phyloP scores from a whole-genome alignment of 2,888 invertebrate species.

The Drosophila mulleri region DNA sequence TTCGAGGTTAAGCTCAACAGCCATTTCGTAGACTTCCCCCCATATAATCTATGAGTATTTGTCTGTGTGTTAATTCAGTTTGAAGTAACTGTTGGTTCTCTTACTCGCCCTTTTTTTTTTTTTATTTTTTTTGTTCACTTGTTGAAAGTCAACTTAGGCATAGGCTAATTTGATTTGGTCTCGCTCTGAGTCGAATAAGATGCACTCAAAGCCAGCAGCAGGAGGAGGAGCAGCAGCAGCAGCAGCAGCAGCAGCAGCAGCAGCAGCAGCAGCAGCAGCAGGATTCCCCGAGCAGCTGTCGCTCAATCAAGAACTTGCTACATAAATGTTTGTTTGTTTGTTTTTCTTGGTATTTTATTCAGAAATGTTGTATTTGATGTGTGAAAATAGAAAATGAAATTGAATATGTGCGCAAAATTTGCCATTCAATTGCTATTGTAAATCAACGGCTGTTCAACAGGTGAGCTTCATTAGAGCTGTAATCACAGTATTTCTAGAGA shows the following conservation, averaged over 20 bases:
- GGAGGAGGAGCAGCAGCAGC: neutral
- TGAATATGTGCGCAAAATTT: neutral
- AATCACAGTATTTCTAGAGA: neutral
- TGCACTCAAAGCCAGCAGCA: conserved; percentile 21
- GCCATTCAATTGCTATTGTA: conserved; percentile 1
- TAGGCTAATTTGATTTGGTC: conserved; percentile 44
- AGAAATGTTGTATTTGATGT: neutral
- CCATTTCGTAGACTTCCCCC: conserved; percentile 38
- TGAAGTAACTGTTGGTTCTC: conserved; percentile 38
- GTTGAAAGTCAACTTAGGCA: conserved; percentile 24
- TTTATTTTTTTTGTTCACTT: neutral
- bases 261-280: no score
- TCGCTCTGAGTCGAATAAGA: neutral
- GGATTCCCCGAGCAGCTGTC: conserved; percentile 13
- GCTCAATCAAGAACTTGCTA: conserved; percentile 14
- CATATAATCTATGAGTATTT: conserved; percentile 40
- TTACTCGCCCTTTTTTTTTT: neutral
- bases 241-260: neutral
- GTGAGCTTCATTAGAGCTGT: neutral
- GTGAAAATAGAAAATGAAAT: neutral
- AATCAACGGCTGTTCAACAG: neutral
- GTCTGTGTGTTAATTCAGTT: conserved; percentile 59
- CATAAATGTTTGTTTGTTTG: neutral
- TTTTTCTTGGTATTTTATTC: neutral
- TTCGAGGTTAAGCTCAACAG: conserved; percentile 57